Percentiles rank a stretch among this genome's conserved stretches.
Conservation (phyloP, 1,140 invertebrate species). For the Rhopalosiphum padi region DNA sequence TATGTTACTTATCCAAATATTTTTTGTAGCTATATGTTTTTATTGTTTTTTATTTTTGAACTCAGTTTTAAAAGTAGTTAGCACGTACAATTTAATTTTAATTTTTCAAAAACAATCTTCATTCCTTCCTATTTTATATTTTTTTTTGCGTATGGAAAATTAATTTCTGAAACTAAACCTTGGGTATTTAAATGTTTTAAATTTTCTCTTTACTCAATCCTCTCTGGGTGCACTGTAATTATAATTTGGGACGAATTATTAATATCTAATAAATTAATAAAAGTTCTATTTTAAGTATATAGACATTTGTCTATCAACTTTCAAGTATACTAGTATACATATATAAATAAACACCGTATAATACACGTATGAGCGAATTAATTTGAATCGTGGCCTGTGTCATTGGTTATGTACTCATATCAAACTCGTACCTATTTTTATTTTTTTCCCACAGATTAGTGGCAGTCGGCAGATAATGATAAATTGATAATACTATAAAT, state of each 20-base stretch:
- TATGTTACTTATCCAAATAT: neutral
- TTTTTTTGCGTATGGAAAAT: neutral
- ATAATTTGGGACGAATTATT: neutral
- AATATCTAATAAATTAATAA: neutral
- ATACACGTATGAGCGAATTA: neutral
- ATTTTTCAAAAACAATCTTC: too few relatives aligned
- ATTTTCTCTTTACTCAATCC: neutral
- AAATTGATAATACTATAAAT: too few relatives aligned
- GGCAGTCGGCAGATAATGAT: too few relatives aligned
- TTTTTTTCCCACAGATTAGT: too few relatives aligned
- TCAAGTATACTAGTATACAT: neutral
- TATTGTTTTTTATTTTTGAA: neutral
- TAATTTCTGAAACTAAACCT: neutral
- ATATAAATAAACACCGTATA: neutral
- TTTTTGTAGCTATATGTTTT: neutral
- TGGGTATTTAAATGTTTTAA: neutral
- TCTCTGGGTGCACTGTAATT: neutral
- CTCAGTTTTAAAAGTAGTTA: neutral
- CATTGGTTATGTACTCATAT: too few relatives aligned
- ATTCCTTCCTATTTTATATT: neutral
- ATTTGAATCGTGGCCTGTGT: neutral
- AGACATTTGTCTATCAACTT: neutral
- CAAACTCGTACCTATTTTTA: too few relatives aligned
- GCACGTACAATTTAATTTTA: too few relatives aligned
- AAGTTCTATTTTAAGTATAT: neutral